These are phyloP conservation scores for Autographa pulchrina DNA, from an alignment of 2,888 invertebrate species.

Conservation along the genomic window DNA sequence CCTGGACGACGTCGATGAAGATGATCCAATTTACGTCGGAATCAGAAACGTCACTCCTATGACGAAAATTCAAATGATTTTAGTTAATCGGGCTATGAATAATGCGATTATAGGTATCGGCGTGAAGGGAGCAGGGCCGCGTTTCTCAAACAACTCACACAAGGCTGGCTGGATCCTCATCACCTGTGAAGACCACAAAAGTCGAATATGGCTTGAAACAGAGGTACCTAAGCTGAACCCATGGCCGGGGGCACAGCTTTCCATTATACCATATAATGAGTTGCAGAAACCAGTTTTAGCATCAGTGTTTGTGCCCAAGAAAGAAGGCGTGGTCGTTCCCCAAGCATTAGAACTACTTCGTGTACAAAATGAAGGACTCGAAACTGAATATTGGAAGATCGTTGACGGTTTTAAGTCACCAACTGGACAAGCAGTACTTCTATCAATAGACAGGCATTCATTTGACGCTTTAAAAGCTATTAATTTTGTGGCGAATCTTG, in stretches of 20 bases:
- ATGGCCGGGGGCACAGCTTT: slow-evolving; percentile 35
- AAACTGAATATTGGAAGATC: slow-evolving; percentile 30
- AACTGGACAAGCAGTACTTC: slow-evolving; percentile 7
- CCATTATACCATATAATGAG: background rate
- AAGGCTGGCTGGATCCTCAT: slow-evolving; percentile 28
- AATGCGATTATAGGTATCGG: slow-evolving; percentile 26
- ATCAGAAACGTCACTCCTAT: slow-evolving; percentile 27
- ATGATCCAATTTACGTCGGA: slow-evolving; percentile 15
- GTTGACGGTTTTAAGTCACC: background rate
- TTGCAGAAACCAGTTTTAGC: background rate
- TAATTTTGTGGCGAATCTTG: slow-evolving; percentile 31
- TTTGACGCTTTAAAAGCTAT: slow-evolving; percentile 21
- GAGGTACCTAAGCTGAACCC: slow-evolving; percentile 32
- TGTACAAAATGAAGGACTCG: slow-evolving; percentile 38
- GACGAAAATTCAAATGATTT: slow-evolving; percentile 24
- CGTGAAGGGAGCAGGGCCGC: slow-evolving; percentile 37
- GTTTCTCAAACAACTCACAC: slow-evolving; percentile 21
- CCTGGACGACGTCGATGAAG: background rate
- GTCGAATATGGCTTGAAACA: slow-evolving; percentile 38
- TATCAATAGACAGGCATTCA: slow-evolving; percentile 26
- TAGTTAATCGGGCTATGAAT: slow-evolving; percentile 30
- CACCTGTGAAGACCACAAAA: slow-evolving; percentile 27
- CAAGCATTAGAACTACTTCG: slow-evolving; percentile 37
- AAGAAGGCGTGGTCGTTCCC: slow-evolving; percentile 19
- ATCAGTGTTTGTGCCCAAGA: slow-evolving; percentile 19